phyloP scores from a whole-genome alignment of 35 echinoderm and acorn worm genomes.

The Ophioderma brevispina region DNA sequence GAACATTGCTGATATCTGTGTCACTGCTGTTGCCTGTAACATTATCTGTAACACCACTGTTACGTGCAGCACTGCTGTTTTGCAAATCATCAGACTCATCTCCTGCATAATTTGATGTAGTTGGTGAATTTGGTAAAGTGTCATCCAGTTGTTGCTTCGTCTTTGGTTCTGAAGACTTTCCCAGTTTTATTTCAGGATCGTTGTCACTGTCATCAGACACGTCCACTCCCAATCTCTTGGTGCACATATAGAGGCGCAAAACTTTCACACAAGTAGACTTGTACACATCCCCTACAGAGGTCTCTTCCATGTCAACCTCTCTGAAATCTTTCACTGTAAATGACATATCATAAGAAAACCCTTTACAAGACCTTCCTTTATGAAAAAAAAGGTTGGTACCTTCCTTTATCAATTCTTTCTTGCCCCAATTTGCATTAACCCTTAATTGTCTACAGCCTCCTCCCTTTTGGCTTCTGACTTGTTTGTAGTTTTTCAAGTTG shows the following conservation, averaged over 20 bases:
- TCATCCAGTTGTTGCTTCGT: not conserved
- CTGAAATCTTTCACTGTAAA: constrained; percentile 36
- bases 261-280: constrained; percentile 28
- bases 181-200: not conserved
- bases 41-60: not conserved
- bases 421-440: constrained; percentile 1
- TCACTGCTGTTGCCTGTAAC: not conserved
- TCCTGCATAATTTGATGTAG: too few relatives aligned
- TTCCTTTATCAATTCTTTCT: constrained; percentile 31
- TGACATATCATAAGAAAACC: constrained; percentile 7
- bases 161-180: not conserved
- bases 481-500: constrained; percentile 15
- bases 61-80: not conserved
- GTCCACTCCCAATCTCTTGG: not conserved
- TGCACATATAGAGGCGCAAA: constrained; percentile 9
- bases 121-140: not conserved
- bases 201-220: not conserved
- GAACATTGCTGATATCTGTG: not conserved
- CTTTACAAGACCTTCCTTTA: not conserved
- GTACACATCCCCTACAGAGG: constrained; percentile 10
- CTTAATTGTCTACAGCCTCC: constrained; percentile 23
- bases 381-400: not conserved
- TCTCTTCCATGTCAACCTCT: constrained; percentile 16
- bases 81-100: not conserved
- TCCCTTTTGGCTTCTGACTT: constrained; percentile 29